These are phyloP conservation scores for Drosophila nigrodunni DNA, from an alignment of 1,140 invertebrate species.

Conservation along the genomic window DNA sequence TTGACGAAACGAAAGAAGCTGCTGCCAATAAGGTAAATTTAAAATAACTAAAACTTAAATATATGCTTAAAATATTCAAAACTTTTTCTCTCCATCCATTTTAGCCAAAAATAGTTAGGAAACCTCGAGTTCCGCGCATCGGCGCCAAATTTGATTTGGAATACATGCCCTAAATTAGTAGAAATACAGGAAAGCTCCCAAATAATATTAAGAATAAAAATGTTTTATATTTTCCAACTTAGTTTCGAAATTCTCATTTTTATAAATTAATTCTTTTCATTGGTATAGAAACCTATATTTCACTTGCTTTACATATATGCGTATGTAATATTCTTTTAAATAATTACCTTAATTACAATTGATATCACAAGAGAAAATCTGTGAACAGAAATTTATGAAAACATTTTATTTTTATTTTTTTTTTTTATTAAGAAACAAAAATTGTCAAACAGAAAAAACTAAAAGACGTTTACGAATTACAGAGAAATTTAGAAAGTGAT, in stretches of 20 bases:
- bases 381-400: conserved; percentile 8
- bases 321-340: conserved; percentile 6
- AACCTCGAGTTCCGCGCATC: conserved; percentile 68
- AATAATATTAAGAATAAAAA: too few relatives aligned
- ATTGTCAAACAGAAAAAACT: not conserved
- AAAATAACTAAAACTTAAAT: too few relatives aligned
- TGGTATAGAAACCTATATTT: conserved; percentile 11
- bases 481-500: conserved; percentile 21
- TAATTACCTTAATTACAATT: not conserved
- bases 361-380: not conserved
- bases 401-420: not conserved
- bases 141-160: conserved; percentile 75
- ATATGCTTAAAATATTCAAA: too few relatives aligned
- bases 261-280: not conserved
- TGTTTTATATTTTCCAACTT: too few relatives aligned
- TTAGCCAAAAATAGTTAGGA: conserved; percentile 35
- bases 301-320: conserved; percentile 8
- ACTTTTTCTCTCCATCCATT: not conserved
- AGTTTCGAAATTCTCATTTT: not conserved
- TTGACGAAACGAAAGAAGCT: not conserved
- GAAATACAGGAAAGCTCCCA: not conserved
- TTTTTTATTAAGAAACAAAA: not conserved
- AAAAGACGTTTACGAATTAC: conserved; percentile 10
- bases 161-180: conserved; percentile 54
- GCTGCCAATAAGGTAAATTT: conserved; percentile 12